Conservation (phyloP, 2,797 vertebrate genomes). For the Macropodus opercularis region DNA sequence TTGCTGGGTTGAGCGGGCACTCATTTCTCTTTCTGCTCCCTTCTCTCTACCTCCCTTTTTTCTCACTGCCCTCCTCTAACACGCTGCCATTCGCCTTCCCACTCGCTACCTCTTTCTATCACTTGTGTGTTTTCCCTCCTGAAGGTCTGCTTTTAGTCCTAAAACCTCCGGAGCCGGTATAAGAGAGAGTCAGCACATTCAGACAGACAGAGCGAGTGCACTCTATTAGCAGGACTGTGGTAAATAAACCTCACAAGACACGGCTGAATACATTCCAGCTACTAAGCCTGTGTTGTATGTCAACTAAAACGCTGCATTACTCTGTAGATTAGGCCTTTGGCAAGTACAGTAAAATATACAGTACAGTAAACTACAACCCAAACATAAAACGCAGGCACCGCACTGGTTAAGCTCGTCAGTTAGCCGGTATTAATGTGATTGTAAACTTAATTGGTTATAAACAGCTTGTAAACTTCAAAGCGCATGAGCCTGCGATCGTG, state of each 20-base stretch:
- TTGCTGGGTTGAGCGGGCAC: slow-evolving; percentile 67
- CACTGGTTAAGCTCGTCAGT: slow-evolving; percentile 41
- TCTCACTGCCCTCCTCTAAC: slow-evolving; percentile 26
- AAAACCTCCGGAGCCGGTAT: slow-evolving; percentile 66
- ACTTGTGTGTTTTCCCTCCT: slow-evolving; percentile 64
- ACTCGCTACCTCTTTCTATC: slow-evolving; percentile 51
- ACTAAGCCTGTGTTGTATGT: slow-evolving; percentile 59
- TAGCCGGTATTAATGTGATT: slow-evolving; percentile 4
- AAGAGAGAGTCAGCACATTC: slow-evolving; percentile 75
- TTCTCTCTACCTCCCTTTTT: slow-evolving; percentile 24
- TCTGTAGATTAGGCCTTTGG: slow-evolving; percentile 63
- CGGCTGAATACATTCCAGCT: slow-evolving; percentile 75
- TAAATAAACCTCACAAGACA: slow-evolving; percentile 80
- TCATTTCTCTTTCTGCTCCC: slow-evolving; percentile 59
- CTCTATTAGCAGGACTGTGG: slow-evolving; percentile 77
- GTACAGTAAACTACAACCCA: slow-evolving; percentile 74
- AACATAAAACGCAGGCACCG: slow-evolving; percentile 47
- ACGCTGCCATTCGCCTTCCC: slow-evolving; percentile 27
- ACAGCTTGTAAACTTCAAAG: neutral
- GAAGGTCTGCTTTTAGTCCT: slow-evolving; percentile 76
- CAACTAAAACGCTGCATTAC: slow-evolving; percentile 53
- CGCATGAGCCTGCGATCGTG: neutral
- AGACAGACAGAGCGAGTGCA: slow-evolving; percentile 74
- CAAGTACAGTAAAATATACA: slow-evolving; percentile 70
- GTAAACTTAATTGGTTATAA: neutral